A percentile compares a stretch with the other conserved stretches of the same genome.
These are phyloP conservation scores for Galeruca laticollis DNA, from an alignment of 2,888 invertebrate species.

Conservation along the genomic window DNA sequence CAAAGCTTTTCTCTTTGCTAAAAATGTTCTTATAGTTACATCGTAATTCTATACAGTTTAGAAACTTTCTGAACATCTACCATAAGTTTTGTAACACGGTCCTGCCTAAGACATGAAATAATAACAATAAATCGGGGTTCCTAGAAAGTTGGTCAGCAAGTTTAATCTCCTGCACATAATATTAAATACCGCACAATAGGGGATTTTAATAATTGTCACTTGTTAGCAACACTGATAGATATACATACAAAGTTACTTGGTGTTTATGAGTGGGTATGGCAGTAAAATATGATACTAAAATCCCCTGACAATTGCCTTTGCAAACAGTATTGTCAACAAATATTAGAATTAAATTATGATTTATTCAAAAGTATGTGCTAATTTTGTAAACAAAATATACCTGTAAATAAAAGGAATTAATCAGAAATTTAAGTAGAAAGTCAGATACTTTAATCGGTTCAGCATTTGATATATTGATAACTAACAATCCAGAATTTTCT, in stretches of 20 bases:
- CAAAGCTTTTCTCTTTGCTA: no score
- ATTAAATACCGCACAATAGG: conserved; percentile 44
- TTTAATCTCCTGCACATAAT: conserved; percentile 15
- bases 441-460: no score
- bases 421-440: no score
- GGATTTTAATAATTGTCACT: conserved; percentile 27
- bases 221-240: conserved; percentile 11
- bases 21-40: no score
- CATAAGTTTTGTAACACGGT: background rate
- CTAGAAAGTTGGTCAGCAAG: conserved; percentile 21
- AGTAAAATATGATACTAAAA: background rate
- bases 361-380: no score
- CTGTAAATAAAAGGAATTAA: no score
- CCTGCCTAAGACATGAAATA: conserved; percentile 19
- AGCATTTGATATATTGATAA: no score
- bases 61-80: no score
- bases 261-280: background rate
- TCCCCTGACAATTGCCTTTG: background rate
- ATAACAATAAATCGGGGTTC: conserved; percentile 18
- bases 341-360: background rate
- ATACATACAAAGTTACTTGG: conserved; percentile 5
- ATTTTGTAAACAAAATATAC: no score
- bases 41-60: no score
- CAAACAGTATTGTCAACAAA: background rate
- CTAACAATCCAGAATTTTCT: no score